phyloP scores from a whole-genome alignment of 2,113 vertebrate genomes.

The Laticauda laticaudata region DNA sequence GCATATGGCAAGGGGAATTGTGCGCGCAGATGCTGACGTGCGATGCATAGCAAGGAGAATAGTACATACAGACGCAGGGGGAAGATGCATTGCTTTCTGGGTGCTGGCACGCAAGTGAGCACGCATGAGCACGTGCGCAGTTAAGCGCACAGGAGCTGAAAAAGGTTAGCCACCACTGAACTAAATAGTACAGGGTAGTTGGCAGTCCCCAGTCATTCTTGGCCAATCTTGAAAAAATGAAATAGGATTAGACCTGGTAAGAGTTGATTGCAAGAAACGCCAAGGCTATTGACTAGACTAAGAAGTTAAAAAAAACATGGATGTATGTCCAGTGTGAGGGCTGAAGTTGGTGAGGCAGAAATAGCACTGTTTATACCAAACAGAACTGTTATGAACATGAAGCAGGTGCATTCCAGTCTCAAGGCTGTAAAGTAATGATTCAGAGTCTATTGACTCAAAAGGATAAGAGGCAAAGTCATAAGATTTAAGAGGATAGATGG shows the following conservation, averaged over 20 bases:
- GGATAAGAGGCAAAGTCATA: background rate
- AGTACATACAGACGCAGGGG: too few species aligned
- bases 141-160: too few species aligned
- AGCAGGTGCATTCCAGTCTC: background rate
- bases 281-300: background rate
- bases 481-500: background rate
- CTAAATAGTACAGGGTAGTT: background rate
- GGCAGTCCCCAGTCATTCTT: background rate
- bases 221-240: background rate
- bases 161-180: background rate
- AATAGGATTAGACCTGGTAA: background rate
- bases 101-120: too few species aligned
- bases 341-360: background rate
- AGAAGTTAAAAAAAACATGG: background rate
- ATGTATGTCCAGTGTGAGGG: background rate
- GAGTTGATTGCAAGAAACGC: background rate
- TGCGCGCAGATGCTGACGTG: too few species aligned
- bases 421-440: background rate
- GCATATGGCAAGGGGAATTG: too few species aligned
- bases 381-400: background rate
- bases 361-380: background rate
- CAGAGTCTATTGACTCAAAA: background rate
- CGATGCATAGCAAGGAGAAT: too few species aligned
- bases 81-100: too few species aligned
- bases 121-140: too few species aligned